phyloP scores from a whole-genome alignment of 2,113 vertebrate genomes.

The Thunnus maccoyii region DNA sequence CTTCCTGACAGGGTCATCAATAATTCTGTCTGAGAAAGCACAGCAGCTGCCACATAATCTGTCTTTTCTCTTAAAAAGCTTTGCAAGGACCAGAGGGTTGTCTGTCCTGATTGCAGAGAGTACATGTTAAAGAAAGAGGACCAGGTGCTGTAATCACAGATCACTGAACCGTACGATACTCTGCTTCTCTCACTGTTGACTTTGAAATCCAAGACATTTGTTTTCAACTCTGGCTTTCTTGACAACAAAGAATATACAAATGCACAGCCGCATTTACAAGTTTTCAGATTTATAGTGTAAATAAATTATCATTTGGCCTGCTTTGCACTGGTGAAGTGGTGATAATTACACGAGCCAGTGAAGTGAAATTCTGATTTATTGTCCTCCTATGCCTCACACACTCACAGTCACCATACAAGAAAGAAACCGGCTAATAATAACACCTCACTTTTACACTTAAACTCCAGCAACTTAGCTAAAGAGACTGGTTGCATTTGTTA shows the following conservation, averaged over 20 bases:
- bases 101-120: conserved; percentile 40
- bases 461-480: conserved; percentile 4
- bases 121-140: conserved; percentile 36
- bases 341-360: conserved; percentile 49
- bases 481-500: conserved; percentile 13
- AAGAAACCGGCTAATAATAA: conserved; percentile 47
- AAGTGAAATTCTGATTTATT: conserved; percentile 54
- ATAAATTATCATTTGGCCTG: conserved; percentile 43
- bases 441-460: conserved; percentile 31
- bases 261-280: conserved; percentile 53
- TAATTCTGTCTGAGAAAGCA: too few relatives aligned
- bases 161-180: conserved; percentile 30
- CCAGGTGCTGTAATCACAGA: conserved; percentile 43
- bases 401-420: conserved; percentile 19
- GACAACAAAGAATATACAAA: conserved; percentile 68
- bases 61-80: conserved; percentile 26
- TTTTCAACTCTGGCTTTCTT: conserved; percentile 41
- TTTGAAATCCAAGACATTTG: conserved; percentile 64
- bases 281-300: conserved; percentile 68
- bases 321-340: conserved; percentile 38
- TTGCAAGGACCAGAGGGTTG: conserved; percentile 3
- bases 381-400: conserved; percentile 30
- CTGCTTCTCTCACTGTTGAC: conserved; percentile 46
- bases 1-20: too few relatives aligned
- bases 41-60: conserved; percentile 23